A percentile compares a stretch with the other conserved stretches of the same genome.
These are phyloP conservation scores for Eristalis pertinax DNA, from an alignment of 2,888 invertebrate species.

Conservation along the genomic window DNA sequence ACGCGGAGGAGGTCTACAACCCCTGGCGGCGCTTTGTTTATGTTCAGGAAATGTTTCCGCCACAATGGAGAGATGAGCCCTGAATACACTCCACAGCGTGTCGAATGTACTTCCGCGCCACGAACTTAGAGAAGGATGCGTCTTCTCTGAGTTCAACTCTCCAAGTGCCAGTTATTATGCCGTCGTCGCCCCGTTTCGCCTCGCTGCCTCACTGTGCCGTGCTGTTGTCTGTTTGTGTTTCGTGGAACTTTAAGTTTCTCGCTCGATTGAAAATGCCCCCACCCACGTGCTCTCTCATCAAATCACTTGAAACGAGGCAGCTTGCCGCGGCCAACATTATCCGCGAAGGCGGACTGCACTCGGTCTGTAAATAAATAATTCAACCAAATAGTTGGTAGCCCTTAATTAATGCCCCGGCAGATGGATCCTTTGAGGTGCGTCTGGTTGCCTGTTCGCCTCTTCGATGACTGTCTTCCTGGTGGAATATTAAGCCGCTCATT, in stretches of 20 bases:
- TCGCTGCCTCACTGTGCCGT: background rate
- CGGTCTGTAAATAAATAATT: slow-evolving; percentile 55
- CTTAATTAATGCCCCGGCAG: slow-evolving; percentile 45
- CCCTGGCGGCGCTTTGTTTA: slow-evolving; percentile 59
- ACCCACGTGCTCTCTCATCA: background rate
- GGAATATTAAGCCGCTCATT: slow-evolving; percentile 58
- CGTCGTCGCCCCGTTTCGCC: background rate
- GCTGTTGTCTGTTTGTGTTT: background rate
- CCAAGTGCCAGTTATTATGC: background rate
- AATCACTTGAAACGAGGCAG: slow-evolving; percentile 23
- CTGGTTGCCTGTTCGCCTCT: background rate
- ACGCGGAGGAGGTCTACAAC: slow-evolving; percentile 53
- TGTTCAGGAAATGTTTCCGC: slow-evolving; percentile 67
- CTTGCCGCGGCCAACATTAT: slow-evolving; percentile 9
- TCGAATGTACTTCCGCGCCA: slow-evolving; percentile 61
- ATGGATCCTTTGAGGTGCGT: slow-evolving; percentile 19
- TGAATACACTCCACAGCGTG: slow-evolving; percentile 36
- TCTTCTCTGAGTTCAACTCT: slow-evolving; percentile 14
- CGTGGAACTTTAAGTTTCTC: slow-evolving; percentile 30
- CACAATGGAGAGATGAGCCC: slow-evolving; percentile 59
- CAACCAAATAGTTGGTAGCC: slow-evolving; percentile 33
- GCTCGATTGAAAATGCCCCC: background rate
- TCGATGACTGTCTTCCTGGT: slow-evolving; percentile 27
- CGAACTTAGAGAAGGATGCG: slow-evolving; percentile 12
- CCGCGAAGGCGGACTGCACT: background rate